Conservation (phyloP, 1,140 invertebrate genomes). For the Euwallacea fornicatus region DNA sequence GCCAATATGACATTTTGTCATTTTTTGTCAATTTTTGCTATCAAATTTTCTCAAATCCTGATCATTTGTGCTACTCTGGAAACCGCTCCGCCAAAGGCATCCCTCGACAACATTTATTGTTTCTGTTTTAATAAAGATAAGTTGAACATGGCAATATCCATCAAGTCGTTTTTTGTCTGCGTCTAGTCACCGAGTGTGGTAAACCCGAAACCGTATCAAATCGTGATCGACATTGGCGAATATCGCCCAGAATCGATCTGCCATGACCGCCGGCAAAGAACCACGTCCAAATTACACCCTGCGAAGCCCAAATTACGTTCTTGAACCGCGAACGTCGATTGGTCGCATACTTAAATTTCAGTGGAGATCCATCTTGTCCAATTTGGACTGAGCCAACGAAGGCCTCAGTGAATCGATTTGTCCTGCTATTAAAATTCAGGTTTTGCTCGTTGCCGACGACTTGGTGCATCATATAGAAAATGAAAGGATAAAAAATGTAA, state of each 20-base stretch:
- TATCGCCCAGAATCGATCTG: constrained; percentile 28
- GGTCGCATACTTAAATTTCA: constrained; percentile 29
- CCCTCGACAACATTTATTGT: too few species aligned
- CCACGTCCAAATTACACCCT: constrained; percentile 31
- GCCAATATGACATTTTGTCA: too few species aligned
- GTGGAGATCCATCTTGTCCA: constrained; percentile 24
- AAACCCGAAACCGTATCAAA: constrained; percentile 28
- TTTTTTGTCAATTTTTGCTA: too few species aligned
- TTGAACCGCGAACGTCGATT: constrained; percentile 21
- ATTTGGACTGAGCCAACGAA: constrained; percentile 1
- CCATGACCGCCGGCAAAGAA: constrained; percentile 26
- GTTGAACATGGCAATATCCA: too few species aligned
- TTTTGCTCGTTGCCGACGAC: background rate
- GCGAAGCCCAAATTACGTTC: constrained; percentile 20
- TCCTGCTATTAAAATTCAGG: background rate
- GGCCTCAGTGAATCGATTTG: constrained; percentile 5
- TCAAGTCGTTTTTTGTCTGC: background rate
- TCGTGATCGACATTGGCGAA: constrained; percentile 32
- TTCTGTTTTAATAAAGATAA: too few species aligned
- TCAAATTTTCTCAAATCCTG: too few species aligned
- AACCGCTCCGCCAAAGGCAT: too few species aligned
- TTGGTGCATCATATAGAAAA: constrained; percentile 1
- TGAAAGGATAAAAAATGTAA: constrained; percentile 23
- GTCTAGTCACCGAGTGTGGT: background rate
- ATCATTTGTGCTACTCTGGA: too few species aligned